phyloP scores from a whole-genome alignment of 2,888 invertebrate species.

The Acanthosepion lycidas region DNA sequence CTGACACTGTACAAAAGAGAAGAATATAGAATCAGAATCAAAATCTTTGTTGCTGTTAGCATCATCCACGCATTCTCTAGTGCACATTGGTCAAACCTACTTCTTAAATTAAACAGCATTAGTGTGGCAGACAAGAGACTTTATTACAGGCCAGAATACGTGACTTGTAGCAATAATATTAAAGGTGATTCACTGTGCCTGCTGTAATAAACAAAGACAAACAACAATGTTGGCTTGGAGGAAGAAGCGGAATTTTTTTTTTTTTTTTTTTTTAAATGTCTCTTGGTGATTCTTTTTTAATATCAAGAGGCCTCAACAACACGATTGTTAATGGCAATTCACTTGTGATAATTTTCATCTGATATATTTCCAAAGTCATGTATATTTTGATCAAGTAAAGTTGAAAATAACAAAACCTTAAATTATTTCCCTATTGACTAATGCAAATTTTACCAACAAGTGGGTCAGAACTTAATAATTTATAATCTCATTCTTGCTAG shows the following conservation, averaged over 20 bases:
- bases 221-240: not conserved
- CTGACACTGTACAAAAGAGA: not conserved
- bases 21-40: not conserved
- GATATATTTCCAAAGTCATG: too few relatives aligned
- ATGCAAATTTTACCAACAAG: too few relatives aligned
- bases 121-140: not conserved
- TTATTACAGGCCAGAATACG: slow-evolving; percentile 6
- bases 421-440: too few relatives aligned
- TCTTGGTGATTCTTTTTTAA: too few relatives aligned
- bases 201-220: not conserved
- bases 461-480: too few relatives aligned
- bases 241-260: not conserved
- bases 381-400: too few relatives aligned
- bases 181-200: not conserved
- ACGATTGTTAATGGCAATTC: too few relatives aligned
- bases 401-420: too few relatives aligned
- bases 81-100: not conserved
- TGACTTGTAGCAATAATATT: not conserved
- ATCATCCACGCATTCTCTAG: not conserved
- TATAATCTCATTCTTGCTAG: too few relatives aligned
- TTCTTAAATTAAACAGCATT: not conserved
- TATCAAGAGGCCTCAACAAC: too few relatives aligned
- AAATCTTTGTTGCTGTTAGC: not conserved
- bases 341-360: too few relatives aligned
- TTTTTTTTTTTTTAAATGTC: not conserved